A percentile compares a stretch with the other conserved stretches of the same genome.
These are phyloP conservation scores for Pipra filicauda DNA, from an alignment of 2,113 vertebrate species.

Conservation along the genomic window DNA sequence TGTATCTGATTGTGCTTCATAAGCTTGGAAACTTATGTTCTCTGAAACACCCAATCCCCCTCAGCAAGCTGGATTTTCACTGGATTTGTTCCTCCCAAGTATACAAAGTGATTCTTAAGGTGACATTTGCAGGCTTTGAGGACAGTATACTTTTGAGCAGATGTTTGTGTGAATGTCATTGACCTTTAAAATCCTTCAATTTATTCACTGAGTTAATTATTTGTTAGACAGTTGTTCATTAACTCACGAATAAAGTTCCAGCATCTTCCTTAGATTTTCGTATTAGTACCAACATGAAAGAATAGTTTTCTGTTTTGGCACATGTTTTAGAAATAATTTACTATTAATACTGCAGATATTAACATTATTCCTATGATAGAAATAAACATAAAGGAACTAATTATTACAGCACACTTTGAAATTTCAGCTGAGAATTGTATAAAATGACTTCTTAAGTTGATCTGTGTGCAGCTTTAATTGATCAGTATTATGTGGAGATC, in stretches of 20 bases:
- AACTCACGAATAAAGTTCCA: background rate
- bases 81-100: background rate
- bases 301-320: background rate
- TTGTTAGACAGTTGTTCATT: background rate
- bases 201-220: conserved; percentile 16
- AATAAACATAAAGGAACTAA: background rate
- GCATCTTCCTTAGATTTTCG: background rate
- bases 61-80: background rate
- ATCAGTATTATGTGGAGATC: background rate
- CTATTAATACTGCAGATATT: background rate
- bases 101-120: background rate
- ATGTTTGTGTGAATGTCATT: background rate
- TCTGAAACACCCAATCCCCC: background rate
- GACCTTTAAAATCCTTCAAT: background rate
- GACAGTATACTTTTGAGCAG: background rate
- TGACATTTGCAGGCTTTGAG: background rate
- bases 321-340: background rate
- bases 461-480: background rate
- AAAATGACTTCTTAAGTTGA: background rate
- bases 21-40: background rate
- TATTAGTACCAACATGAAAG: background rate
- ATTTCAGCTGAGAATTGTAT: background rate
- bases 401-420: background rate
- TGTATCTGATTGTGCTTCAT: background rate
- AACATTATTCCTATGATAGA: background rate